Evolutionary conservation across 2,888 invertebrate species (phyloP), one percentile per base, ranked within the genome.

Genomic region (Dryococelus australis): DNA sequence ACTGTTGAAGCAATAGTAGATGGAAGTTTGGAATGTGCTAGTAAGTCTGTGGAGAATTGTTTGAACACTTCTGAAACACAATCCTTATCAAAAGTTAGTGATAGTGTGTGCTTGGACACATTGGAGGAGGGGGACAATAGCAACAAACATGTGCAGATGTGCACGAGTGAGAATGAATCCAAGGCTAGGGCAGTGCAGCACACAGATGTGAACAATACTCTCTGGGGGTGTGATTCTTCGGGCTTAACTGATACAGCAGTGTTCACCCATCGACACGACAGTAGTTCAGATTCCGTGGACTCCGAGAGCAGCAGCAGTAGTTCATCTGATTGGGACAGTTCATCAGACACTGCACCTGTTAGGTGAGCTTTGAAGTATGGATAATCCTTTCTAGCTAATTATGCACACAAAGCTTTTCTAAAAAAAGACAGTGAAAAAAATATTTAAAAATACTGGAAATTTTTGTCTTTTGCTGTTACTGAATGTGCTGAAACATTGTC

Each of bases 241-340:
- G 65, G 6, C n/a, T 16, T 65, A 9, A 20, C 8, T 6, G 65
- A 65, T 65, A 20, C 65, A n/a, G 20, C 65, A 9, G 6, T 65
- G 65, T 65, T 65, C 6, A 65, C 65, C 8, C 65, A 20, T 24
- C 65, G 65, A 8, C 20, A 24, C 13, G 65, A 65, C 65, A 65
- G 65, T 20, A 65, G 65, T 65, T 65, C 65, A 1, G 65, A 65
- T 65, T 65, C 65, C 16, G n/a, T 65, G 8, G 65, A 65, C 65
- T 65, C 65, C 8, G 65, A 65, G 6, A 65, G 65, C 65, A 65
- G 65, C 16, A 65, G 65, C 65, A 65, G 65, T n/a, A 65, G 65
- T 65, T 65, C 65, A n/a, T 65, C 65, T 65, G 65, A 65, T 9
- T 65, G 65, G 65, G 65, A 65, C 65, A 65, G 65, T 65, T 65